Percentiles rank a stretch among this genome's conserved stretches.
Conservation (phyloP, 2,797 vertebrate genomes). For the Takifugu rubripes region DNA sequence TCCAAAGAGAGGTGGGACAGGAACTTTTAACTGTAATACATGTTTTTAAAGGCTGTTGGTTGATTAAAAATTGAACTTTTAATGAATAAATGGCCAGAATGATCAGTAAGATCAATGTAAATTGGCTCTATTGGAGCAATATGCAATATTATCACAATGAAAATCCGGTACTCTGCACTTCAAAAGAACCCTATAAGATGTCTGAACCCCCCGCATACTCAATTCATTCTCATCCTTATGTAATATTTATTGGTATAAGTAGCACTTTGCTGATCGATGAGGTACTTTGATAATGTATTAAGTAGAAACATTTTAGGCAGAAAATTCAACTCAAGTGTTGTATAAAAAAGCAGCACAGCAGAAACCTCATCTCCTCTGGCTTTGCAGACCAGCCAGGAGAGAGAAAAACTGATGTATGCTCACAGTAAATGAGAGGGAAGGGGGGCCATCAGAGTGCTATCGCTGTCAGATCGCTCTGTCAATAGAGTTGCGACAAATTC, state of each 20-base stretch:
- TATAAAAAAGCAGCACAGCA: not conserved
- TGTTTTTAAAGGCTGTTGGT: not conserved
- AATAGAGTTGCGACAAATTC: not conserved
- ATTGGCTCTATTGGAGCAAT: not conserved
- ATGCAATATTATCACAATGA: not conserved
- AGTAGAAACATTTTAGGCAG: constrained; percentile 1
- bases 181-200: not conserved
- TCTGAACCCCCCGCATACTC: not conserved
- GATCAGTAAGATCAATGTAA: not conserved
- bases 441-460: not conserved
- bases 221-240: not conserved
- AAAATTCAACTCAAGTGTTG: not conserved
- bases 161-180: not conserved
- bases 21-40: no score
- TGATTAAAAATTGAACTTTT: not conserved
- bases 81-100: not conserved
- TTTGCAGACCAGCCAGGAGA: not conserved
- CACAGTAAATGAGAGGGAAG: not conserved
- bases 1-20: no score
- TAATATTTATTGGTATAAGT: not conserved
- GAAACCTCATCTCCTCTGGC: not conserved
- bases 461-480: not conserved
- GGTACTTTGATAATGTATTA: not conserved
- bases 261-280: not conserved
- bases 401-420: not conserved